Evolutionary conservation across 2,888 invertebrate genomes (phyloP), one percentile per base, ranked within the genome.

Genomic region (Drosophila testacea): DNA sequence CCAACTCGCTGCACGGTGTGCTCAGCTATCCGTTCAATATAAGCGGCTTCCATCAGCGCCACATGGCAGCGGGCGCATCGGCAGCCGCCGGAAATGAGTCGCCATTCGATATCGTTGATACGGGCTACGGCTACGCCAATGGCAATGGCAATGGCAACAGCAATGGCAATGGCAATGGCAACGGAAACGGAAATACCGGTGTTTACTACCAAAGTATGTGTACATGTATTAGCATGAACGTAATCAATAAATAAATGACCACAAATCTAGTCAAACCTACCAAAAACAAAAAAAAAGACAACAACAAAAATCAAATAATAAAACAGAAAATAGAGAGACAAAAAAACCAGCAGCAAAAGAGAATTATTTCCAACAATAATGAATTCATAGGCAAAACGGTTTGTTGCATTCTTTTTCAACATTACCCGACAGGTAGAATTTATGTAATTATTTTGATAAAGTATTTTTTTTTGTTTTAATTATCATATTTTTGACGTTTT

Each of bases 191-290:
- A 83, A 91, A 90, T 90, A 79, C 86, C 77, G 90, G 87, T 85
- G 84, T 89, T 83, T 91, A 90, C 88, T 92, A 92, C 82, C 92
- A 92, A 92, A 92, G 92, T 92, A 92, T 91, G 92, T 92, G 90
- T 89, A 80, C 86, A 81, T 76, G 79, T 77, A 78, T 77, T 84
- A 89, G 85, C 83, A 89, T 84, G 83, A 84, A 73, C 88, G 83
- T 88, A 81, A 83, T 73, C 75, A 78, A 82, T 77, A 69, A 77
- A 72, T 68, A 55, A 81, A 60, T 68, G 63, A 81, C 48, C 63
- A 79, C 51, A 76, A 76, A 56, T 54, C 62, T 69, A 70, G 66
- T 61, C 65, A 77, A 73, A 47, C 50, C 65, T 60, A 62, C 57
- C 56, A 36, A 50, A 59, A 55, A 59, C 64, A 51, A 10, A 67